Base-by-base conservation (phyloP, 2,797 vertebrate species). In the Chaenodraco wilsoni region DNA sequence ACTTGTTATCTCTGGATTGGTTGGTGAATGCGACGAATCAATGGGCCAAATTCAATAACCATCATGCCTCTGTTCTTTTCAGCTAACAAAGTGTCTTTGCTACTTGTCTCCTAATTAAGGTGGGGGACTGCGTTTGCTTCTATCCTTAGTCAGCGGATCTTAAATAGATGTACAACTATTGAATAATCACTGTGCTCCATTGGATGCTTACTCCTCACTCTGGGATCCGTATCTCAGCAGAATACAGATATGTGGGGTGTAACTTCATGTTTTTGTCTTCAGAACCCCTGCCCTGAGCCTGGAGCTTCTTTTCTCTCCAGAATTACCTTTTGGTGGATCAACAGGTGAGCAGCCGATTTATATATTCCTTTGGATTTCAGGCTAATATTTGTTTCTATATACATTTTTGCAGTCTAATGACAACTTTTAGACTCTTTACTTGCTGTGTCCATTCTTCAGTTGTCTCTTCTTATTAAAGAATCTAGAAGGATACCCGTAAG, bases 321-420 rank as follows among this genome's bases (percentile, higher is more conserved):
- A 87, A 95, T 99, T 76, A 96, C 95, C 0, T 99, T 99, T 91
- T 99, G 97, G 97, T 99, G 98, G 97, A 97, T 99, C 89, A 96
- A 94, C 66, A 91, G 96, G 98, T 98, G 90, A 37, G 33, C 33
- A 37, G 33, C 33, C 33, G 33, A 37, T 27, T 27, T 27, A 27
- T 27, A 5, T 27, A 27, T 27, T 27, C 27, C 27, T 27, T 27
- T 27, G 27, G 27, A 27, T 27, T 4, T 27, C 27, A 27, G 27
- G 27, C 27, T 27, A 27, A 27, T 27, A 27, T 27, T 27, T 27
- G 27, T 27, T 27, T 27, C 27, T 27, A 27, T 27, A 27, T 27
- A 27, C 27, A 27, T 27, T 27, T 27, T 27, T 27, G 27, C 27
- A 27, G 27, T 27, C 27, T 27, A 4, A 27, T 27, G 27, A 27